Evolutionary conservation across 35 echinoderm and acorn worm genomes (phyloP), one percentile per base, ranked within the genome.

Genomic region (Anneissia japonica): DNA sequence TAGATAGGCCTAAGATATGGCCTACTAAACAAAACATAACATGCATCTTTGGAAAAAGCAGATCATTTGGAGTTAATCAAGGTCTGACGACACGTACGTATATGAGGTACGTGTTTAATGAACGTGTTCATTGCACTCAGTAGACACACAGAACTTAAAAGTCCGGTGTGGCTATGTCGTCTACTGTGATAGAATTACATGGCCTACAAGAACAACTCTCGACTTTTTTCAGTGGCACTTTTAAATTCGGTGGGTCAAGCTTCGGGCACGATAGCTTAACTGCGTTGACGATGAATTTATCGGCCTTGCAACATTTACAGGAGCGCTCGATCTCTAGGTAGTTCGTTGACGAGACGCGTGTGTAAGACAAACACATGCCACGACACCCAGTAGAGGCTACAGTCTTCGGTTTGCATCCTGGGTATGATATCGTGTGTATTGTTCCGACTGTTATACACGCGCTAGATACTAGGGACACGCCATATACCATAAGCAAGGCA

Each of bases 281-380:
- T 3, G 51, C 35, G 6, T 37, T 23, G 19, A 81, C 77, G 26
- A 80, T 30, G 46, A 83, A 76, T 32, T 83, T 80, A 31, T 75
- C 37, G n/a, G 88, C 91, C 39, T 92, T 73, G 40, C 91, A 92
- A 55, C 91, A 92, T 43, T 86, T 56, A 39, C 91, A 92, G 16
- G 85, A 84, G 12, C 86, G 72, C 40, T 92, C 91, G 26, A 88
- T 74, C 75, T 84, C 86, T 4, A 88, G 36, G 40, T 88, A 84
- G 86, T 92, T 88, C 36, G 37, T 84, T 1, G 91, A 82, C 30
- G 91, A 92, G 31, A 92, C 80, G 14, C 91, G 55, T 0, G 74
- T 80, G 75, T 92, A 92, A 34, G 86, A 82, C 21, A n/a, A 73
- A 46, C 91, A 92, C 0, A 82, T 51, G 10, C 91, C 91, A 11